Evolutionary conservation across 1,140 invertebrate species (phyloP).

Genomic region (Sycophaga agraensis): DNA sequence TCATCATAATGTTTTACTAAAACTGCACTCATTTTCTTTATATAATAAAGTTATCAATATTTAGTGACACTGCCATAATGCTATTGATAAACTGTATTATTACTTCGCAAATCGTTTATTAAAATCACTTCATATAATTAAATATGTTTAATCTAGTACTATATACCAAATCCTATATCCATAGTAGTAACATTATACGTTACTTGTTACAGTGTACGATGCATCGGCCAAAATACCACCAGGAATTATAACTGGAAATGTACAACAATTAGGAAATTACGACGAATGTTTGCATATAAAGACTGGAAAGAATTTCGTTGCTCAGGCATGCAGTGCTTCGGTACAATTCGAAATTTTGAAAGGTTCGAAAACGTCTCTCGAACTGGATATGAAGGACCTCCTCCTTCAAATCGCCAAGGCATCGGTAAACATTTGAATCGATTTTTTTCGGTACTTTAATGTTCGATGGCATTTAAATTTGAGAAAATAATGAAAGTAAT

Average conservation of each 20-base stretch:
- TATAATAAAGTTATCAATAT: no score
- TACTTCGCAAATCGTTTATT: no score
- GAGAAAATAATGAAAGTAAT: not conserved
- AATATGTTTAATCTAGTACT: no score
- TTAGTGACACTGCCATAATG: no score
- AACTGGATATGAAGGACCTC: constrained; percentile 38
- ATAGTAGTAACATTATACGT: not conserved
- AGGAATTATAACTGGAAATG: constrained; percentile 55
- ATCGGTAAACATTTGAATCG: constrained; percentile 35
- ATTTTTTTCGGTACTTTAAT: no score
- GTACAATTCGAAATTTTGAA: constrained; percentile 40
- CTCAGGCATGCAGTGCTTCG: constrained; percentile 42
- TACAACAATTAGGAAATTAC: constrained; percentile 56
- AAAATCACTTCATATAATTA: no score
- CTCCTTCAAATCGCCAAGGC: constrained; percentile 39
- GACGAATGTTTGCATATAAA: constrained; percentile 53
- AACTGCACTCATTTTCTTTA: no score
- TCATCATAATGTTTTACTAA: no score
- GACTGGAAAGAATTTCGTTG: constrained; percentile 37
- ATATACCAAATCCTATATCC: no score
- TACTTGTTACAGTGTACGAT: constrained; percentile 55
- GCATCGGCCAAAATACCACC: constrained; percentile 53
- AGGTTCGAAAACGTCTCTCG: constrained; percentile 4
- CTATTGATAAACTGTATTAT: no score
- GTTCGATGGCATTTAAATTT: not conserved